Conservation (phyloP, 2,888 invertebrate species). For the Dendrolimus pini region DNA sequence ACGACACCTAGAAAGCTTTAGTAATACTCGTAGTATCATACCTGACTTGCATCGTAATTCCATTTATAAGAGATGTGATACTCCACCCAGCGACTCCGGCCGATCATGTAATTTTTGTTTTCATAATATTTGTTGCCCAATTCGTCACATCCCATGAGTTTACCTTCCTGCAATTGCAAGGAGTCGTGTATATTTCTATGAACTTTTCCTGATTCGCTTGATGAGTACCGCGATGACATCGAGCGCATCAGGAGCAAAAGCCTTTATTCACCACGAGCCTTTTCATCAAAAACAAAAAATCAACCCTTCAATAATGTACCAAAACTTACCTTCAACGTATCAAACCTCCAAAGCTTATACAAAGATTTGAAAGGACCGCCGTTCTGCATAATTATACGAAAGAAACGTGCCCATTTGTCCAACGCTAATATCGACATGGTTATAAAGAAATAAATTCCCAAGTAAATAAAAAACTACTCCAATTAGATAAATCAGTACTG, state of each 20-base stretch:
- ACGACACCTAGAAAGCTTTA: too few relatives aligned
- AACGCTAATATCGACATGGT: constrained; percentile 71
- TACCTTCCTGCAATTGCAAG: constrained; percentile 77
- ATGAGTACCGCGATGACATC: background rate
- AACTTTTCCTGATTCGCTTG: background rate
- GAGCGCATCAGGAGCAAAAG: background rate
- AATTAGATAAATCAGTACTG: too few relatives aligned
- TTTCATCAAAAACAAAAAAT: background rate
- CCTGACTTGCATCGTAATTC: constrained; percentile 77
- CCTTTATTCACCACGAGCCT: too few relatives aligned
- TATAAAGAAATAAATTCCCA: too few relatives aligned
- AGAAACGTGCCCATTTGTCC: constrained; percentile 78
- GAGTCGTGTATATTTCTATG: background rate
- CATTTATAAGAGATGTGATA: constrained; percentile 83
- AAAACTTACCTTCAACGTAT: constrained; percentile 52
- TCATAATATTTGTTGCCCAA: constrained; percentile 95
- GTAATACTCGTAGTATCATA: constrained; percentile 14
- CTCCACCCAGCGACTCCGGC: constrained; percentile 95
- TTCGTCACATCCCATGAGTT: constrained; percentile 87
- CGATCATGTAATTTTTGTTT: constrained; percentile 90
- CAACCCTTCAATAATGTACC: background rate
- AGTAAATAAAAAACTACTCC: too few relatives aligned
- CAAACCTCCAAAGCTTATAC: constrained; percentile 44
- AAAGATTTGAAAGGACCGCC: constrained; percentile 75
- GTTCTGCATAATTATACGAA: constrained; percentile 79